Evolutionary conservation across 2,888 invertebrate species (phyloP).

Genomic region (Petrolisthes cinctipes): DNA sequence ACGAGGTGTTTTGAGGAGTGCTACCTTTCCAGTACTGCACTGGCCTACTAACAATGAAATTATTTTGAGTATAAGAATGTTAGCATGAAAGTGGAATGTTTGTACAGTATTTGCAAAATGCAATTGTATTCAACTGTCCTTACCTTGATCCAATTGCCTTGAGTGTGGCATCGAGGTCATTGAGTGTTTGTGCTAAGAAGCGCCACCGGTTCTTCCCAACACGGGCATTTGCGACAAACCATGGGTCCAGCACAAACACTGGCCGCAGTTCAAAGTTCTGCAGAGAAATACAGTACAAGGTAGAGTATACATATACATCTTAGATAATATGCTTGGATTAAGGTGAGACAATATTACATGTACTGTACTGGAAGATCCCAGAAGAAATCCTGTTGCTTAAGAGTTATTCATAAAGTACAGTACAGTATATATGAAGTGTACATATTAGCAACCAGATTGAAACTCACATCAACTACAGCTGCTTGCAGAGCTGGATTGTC

Average conservation of each 20-base stretch:
- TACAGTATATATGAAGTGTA: background rate
- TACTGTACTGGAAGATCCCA: background rate
- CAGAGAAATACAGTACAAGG: background rate
- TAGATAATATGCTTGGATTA: background rate
- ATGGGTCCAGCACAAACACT: conserved; percentile 66
- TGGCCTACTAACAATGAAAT: too few relatives aligned
- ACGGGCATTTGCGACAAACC: conserved; percentile 73
- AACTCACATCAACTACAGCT: conserved; percentile 72
- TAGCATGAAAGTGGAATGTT: background rate
- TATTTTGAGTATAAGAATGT: background rate
- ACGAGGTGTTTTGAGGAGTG: too few relatives aligned
- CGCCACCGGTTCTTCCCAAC: conserved; percentile 76
- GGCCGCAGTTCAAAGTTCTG: conserved; percentile 52
- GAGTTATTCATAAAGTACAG: too few relatives aligned
- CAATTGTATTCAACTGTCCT: background rate
- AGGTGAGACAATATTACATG: background rate
- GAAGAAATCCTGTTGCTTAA: too few relatives aligned
- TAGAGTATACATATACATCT: too few relatives aligned
- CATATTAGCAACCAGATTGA: background rate
- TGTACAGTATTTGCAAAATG: background rate
- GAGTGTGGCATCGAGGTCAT: conserved; percentile 74
- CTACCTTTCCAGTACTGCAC: too few relatives aligned
- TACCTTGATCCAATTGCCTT: conserved; percentile 72
- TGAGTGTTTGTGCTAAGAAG: conserved; percentile 76
- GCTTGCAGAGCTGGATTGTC: conserved; percentile 86